Evolutionary conservation across 2,888 invertebrate genomes (phyloP).

Genomic region (Macropis europaea): DNA sequence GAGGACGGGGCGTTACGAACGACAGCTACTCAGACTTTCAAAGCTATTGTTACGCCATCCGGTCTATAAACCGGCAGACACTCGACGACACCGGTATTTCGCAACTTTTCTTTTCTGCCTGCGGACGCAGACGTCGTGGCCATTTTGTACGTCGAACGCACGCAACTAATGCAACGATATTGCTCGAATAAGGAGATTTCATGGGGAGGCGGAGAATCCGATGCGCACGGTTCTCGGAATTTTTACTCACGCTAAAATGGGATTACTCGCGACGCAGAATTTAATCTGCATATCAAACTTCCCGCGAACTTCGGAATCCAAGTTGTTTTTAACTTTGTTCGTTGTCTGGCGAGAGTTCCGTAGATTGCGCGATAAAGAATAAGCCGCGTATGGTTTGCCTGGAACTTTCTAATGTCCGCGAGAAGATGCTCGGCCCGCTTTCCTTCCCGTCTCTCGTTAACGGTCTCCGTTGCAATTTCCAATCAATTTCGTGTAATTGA

Average conservation of each 20-base stretch:
- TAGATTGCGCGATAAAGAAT: not conserved
- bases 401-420: constrained; percentile 6
- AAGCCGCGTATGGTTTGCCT: not conserved
- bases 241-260: constrained; percentile 14
- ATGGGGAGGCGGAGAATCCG: not conserved
- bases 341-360: not conserved
- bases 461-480: not conserved
- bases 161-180: constrained; percentile 10
- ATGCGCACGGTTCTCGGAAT: not conserved
- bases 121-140: not conserved
- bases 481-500: not conserved
- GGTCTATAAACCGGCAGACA: constrained; percentile 23
- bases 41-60: constrained; percentile 50
- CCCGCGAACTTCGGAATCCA: constrained; percentile 1
- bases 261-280: constrained; percentile 27
- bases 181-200: not conserved
- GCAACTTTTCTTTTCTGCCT: constrained; percentile 18
- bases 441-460: not conserved
- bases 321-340: constrained; percentile 7
- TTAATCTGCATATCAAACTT: constrained; percentile 48
- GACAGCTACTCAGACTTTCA: constrained; percentile 44
- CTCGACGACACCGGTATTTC: constrained; percentile 22
- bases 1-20: constrained; percentile 37
- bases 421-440: not conserved
- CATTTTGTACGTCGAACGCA: not conserved